Evolutionary conservation across 2,888 invertebrate genomes (phyloP), one percentile per base, ranked within the genome.

Genomic region (Geophilus truncorum): DNA sequence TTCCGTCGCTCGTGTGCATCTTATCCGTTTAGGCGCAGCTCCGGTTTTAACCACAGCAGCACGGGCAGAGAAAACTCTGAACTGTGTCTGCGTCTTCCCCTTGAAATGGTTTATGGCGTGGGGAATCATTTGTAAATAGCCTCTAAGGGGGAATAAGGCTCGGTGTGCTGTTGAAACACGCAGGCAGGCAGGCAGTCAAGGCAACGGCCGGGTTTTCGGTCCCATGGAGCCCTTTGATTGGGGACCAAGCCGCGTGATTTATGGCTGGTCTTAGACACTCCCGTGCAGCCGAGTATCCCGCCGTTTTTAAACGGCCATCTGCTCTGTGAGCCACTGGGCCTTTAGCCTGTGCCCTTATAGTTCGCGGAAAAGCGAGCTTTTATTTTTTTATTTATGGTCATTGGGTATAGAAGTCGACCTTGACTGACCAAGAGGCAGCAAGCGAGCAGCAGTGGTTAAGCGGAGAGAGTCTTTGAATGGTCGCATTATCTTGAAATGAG

Each of bases 101-200:
- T 70, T 70, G 70, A 70, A 70, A 79, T 62, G 62, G 25, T 79
- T 79, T 57, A 57, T 51, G 57, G 62, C 30, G 32, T 62, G 30
- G 79, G 79, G 79, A 79, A 79, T 79, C 45, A 79, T 79, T 79
- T 79, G 79, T 79, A 79, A 79, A 79, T 79, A 30, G 79, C 34
- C 79, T 32, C 25, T 34, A 25, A 30, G 28, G 79, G 79, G 62
- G 79, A 34, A 40, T 28, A 62, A 57, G 62, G 25, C 62, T 23
- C 23, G 78, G 32, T 21, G 32, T 21, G 62, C 79, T 57, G 70
- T 70, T 70, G 70, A 70, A 70, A 28, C 28, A 23, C n/a, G n/a
- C n/a, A n/a, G n/a, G n/a, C n/a, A n/a, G n/a, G n/a, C n/a, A n/a
- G n/a, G n/a, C n/a, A n/a, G n/a, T n/a, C n/a, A n/a, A n/a, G 70